Evolutionary conservation across 2,113 vertebrate genomes (phyloP).

Genomic region (Thalassarche chlororhynchos): DNA sequence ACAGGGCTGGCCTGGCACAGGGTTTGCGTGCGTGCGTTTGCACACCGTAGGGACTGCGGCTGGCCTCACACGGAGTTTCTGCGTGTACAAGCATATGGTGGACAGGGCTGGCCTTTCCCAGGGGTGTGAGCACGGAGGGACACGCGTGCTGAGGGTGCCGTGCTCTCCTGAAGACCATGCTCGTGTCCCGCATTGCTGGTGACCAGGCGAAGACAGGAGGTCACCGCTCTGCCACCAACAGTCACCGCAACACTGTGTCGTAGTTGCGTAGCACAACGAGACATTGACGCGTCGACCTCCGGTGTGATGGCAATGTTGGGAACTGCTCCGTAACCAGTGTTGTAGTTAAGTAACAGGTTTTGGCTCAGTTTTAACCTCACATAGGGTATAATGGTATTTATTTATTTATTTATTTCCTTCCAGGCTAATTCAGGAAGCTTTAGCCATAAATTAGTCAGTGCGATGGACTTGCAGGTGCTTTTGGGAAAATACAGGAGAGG

Average conservation of each 20-base stretch:
- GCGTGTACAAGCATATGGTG: background rate
- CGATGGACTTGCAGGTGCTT: background rate
- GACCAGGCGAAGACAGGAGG: background rate
- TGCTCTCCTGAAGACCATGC: background rate
- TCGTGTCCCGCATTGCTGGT: fast-evolving
- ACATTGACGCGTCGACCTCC: fast-evolving
- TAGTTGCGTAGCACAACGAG: fast-evolving
- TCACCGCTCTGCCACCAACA: fast-evolving
- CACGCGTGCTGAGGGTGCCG: fast-evolving
- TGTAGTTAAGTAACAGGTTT: background rate
- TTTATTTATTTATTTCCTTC: background rate
- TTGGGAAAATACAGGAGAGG: background rate
- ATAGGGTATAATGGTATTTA: background rate
- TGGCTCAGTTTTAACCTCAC: background rate
- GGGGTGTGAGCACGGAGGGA: background rate
- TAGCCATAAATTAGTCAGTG: background rate
- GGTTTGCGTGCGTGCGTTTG: background rate
- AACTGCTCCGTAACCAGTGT: background rate
- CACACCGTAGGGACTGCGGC: too few relatives aligned
- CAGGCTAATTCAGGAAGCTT: background rate
- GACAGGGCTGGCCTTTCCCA: too few relatives aligned
- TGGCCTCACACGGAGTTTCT: fast-evolving
- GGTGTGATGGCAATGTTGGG: fast-evolving
- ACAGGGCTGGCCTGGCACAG: too few relatives aligned
- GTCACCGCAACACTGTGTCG: fast-evolving